These are phyloP conservation scores for Spea multiplicata DNA, from an alignment of 2,113 vertebrate genomes.

Conservation along the genomic window DNA sequence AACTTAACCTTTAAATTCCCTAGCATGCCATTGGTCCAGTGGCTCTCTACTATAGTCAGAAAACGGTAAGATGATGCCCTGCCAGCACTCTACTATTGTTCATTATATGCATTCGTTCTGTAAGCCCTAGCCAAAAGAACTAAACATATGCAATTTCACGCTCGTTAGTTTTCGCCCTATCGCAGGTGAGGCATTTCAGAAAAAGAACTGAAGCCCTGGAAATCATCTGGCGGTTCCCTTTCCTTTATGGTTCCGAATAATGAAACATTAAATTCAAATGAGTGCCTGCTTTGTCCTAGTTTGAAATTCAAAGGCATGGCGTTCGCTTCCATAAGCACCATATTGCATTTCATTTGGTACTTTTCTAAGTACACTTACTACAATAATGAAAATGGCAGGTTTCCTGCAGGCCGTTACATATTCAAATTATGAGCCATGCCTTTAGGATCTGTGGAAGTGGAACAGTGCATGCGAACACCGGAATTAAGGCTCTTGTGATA, in stretches of 20 bases:
- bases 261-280: neutral
- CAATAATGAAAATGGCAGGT: neutral
- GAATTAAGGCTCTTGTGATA: neutral
- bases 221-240: neutral
- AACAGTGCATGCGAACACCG: neutral
- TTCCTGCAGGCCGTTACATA: conserved; percentile 1
- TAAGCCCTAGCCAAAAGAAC: too few species aligned
- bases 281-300: neutral
- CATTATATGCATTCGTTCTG: too few species aligned
- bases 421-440: neutral
- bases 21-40: too few species aligned
- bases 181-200: too few species aligned
- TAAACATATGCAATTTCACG: too few species aligned
- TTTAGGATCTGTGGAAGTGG: neutral
- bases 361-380: neutral
- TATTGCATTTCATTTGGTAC: conserved; percentile 7
- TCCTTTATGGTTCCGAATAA: neutral
- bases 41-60: too few species aligned
- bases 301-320: neutral
- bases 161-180: too few species aligned
- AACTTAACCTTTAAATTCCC: too few species aligned
- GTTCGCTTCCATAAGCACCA: conserved; percentile 1
- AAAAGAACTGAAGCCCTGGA: neutral
- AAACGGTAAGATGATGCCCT: too few species aligned
- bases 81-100: too few species aligned